phyloP scores from a whole-genome alignment of 2,113 vertebrate genomes.

The Mesembrinibis cayennensis region DNA sequence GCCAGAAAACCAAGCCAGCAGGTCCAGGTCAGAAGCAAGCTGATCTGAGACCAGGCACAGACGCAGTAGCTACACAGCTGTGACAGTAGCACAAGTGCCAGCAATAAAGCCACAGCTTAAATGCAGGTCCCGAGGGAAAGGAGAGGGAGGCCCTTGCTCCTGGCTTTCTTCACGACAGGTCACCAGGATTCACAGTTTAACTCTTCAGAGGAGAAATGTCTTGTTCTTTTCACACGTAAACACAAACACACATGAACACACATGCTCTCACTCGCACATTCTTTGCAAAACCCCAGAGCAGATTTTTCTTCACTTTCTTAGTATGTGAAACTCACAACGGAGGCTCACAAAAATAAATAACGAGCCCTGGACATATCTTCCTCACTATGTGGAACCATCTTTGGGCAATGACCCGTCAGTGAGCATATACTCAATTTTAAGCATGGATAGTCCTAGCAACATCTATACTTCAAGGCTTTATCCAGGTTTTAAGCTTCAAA shows the following conservation, averaged over 20 bases:
- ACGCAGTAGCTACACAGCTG: too few relatives aligned
- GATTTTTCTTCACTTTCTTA: not conserved
- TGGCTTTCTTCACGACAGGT: not conserved
- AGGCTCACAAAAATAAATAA: not conserved
- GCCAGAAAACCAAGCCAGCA: not conserved
- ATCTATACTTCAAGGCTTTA: not conserved
- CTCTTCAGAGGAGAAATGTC: not conserved
- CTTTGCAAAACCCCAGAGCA: not conserved
- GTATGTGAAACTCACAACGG: not conserved
- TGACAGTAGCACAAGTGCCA: not conserved
- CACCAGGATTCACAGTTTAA: not conserved
- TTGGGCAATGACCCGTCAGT: not conserved
- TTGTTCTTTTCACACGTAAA: not conserved
- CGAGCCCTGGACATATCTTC: not conserved
- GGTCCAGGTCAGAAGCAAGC: not conserved
- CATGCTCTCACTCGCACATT: not conserved
- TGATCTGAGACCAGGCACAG: not conserved
- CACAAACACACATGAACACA: not conserved
- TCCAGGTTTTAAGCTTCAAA: not conserved
- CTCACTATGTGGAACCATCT: not conserved
- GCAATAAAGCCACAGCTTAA: not conserved
- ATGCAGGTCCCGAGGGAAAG: not conserved
- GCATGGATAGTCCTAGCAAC: not conserved
- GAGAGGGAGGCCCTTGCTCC: not conserved
- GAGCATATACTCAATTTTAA: not conserved